A percentile compares a stretch with the other conserved stretches of the same genome.
These are phyloP conservation scores for Phortica variegata DNA, from an alignment of 1,140 invertebrate species.

Conservation along the genomic window DNA sequence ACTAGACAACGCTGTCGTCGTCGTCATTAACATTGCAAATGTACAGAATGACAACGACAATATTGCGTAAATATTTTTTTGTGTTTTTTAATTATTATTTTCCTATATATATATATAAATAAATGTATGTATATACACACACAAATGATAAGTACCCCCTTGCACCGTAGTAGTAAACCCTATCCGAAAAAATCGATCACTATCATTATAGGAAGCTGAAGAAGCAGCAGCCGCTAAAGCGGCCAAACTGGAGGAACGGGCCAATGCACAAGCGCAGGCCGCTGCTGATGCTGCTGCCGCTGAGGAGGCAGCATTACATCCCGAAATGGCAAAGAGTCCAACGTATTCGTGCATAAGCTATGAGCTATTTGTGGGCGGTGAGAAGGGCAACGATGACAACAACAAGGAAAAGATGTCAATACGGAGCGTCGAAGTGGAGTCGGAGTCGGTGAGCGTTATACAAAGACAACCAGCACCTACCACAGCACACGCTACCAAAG, in stretches of 20 bases:
- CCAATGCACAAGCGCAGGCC: slow-evolving; percentile 66
- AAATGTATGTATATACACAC: too few relatives aligned
- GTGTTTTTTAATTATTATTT: slow-evolving; percentile 1
- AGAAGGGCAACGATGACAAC: slow-evolving; percentile 83
- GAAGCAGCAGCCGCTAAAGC: slow-evolving; percentile 74
- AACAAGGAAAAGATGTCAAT: slow-evolving; percentile 88
- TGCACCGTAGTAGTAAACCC: too few relatives aligned
- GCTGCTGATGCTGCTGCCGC: slow-evolving; percentile 64
- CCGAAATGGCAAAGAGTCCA: slow-evolving; percentile 75
- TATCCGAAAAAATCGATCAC: too few relatives aligned
- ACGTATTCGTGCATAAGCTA: slow-evolving; percentile 89
- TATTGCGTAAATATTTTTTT: too few relatives aligned
- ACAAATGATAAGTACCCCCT: too few relatives aligned
- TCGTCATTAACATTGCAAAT: too few relatives aligned
- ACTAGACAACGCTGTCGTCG: too few relatives aligned
- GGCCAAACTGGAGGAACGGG: slow-evolving; percentile 71
- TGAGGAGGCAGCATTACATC: slow-evolving; percentile 65
- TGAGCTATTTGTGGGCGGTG: slow-evolving; percentile 84
- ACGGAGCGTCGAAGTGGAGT: slow-evolving; percentile 80
- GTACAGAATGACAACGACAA: too few relatives aligned
- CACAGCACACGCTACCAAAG: slow-evolving; percentile 65
- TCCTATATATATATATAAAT: too few relatives aligned
- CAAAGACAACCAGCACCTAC: slow-evolving; percentile 66
- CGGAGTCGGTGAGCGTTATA: slow-evolving; percentile 83
- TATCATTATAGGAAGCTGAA: slow-evolving; percentile 72